A percentile compares a stretch with the other conserved stretches of the same genome.
phyloP scores from a whole-genome alignment of 2,113 vertebrate genomes.

The Syrrhaptes paradoxus region DNA sequence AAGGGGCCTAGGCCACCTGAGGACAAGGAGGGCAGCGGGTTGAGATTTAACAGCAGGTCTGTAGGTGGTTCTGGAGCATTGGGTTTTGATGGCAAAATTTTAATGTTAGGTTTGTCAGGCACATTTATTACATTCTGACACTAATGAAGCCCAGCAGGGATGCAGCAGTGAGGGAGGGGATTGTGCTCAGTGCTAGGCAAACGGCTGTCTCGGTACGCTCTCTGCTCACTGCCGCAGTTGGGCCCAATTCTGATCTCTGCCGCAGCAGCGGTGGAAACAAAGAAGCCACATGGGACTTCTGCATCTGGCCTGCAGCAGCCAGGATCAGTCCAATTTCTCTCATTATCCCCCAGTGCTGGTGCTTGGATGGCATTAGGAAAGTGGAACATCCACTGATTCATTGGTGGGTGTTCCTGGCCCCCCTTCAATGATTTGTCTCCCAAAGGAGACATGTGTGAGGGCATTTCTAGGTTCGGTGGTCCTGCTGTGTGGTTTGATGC shows the following conservation, averaged over 20 bases:
- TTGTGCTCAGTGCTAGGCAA: background rate
- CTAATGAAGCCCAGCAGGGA: background rate
- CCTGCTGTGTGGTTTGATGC: background rate
- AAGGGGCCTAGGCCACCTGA: background rate
- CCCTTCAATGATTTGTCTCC: background rate
- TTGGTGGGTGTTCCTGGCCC: background rate
- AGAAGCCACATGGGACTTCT: background rate
- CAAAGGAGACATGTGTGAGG: background rate
- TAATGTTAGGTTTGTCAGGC: background rate
- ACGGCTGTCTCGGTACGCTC: background rate
- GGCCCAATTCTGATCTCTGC: background rate
- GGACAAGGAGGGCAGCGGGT: background rate
- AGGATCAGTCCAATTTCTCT: background rate
- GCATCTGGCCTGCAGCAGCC: background rate
- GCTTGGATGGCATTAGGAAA: background rate
- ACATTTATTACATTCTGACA: background rate
- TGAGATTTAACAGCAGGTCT: background rate
- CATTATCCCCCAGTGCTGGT: background rate
- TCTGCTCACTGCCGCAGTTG: background rate
- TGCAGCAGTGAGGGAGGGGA: background rate
- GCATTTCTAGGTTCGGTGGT: background rate
- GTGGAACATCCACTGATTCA: background rate
- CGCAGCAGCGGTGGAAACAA: background rate
- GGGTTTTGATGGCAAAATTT: background rate
- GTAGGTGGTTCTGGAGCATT: background rate